These are phyloP conservation scores for Meda fulgida DNA, from an alignment of 2,797 vertebrate species.

Conservation along the genomic window DNA sequence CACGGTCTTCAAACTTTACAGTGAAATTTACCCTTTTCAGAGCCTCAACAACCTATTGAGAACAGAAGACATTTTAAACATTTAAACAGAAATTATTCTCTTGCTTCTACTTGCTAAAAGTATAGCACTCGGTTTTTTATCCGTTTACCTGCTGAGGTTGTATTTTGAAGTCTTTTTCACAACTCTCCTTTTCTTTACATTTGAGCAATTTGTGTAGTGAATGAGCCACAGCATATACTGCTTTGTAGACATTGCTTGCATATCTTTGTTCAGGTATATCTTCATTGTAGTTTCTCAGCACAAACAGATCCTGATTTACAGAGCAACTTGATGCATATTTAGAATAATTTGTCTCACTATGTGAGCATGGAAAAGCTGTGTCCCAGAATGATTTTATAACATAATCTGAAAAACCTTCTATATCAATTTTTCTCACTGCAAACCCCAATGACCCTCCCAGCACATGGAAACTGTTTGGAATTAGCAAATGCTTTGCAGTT, in stretches of 20 bases:
- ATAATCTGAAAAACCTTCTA: constrained; percentile 71
- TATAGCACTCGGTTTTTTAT: not conserved
- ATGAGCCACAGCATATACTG: constrained; percentile 74
- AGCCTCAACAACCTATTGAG: constrained; percentile 68
- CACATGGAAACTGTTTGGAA: constrained; percentile 71
- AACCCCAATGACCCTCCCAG: constrained; percentile 76
- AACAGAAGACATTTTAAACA: not conserved
- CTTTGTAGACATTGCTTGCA: constrained; percentile 76
- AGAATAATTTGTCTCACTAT: not conserved
- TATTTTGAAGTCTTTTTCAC: constrained; percentile 62
- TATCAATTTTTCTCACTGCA: constrained; percentile 71
- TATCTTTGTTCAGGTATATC: constrained; percentile 75
- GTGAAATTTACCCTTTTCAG: constrained; percentile 75
- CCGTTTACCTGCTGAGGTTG: constrained; percentile 68
- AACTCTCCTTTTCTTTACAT: constrained; percentile 63
- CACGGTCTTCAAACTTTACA: constrained; percentile 67
- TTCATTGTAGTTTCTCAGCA: constrained; percentile 64
- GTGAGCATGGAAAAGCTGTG: constrained; percentile 64
- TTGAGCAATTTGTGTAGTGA: constrained; percentile 71
- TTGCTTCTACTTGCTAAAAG: too few species aligned
- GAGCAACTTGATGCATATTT: constrained; percentile 57
- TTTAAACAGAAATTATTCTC: not conserved
- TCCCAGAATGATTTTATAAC: constrained; percentile 73
- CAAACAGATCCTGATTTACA: constrained; percentile 64
- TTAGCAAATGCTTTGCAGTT: constrained; percentile 74